Percentiles rank a stretch among this genome's conserved stretches.
phyloP scores from a whole-genome alignment of 2,113 vertebrate species.

The Bucco capensis region DNA sequence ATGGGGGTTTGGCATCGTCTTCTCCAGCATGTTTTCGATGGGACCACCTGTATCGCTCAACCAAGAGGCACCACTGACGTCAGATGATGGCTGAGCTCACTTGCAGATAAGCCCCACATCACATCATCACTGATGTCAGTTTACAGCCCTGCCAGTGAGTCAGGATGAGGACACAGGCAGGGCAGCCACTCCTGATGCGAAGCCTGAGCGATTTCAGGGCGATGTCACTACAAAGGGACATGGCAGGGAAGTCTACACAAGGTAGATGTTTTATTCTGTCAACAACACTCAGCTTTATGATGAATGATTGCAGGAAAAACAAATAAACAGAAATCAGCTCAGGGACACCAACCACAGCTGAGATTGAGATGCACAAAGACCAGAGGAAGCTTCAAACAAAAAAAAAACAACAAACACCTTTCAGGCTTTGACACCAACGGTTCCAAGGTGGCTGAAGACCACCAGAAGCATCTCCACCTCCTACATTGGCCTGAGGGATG shows the following conservation, averaged over 20 bases:
- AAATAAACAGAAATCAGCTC: neutral
- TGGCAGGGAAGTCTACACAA: neutral
- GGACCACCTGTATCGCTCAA: neutral
- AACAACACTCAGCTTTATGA: neutral
- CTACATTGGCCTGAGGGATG: rapidly evolving
- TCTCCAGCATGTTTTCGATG: rapidly evolving
- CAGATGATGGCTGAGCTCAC: neutral
- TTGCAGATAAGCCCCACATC: neutral
- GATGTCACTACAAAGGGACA: neutral
- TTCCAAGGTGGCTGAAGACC: neutral
- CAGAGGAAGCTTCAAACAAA: neutral
- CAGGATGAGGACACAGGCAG: neutral
- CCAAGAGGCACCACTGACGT: rapidly evolving
- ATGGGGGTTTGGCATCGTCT: rapidly evolving
- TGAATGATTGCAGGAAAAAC: neutral
- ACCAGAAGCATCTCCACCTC: neutral
- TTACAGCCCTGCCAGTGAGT: neutral
- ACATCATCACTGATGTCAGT: neutral
- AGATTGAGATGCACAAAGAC: neutral
- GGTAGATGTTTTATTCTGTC: neutral
- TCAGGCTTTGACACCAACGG: neutral
- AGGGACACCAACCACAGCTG: neutral
- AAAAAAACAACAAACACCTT: rapidly evolving
- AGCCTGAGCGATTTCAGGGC: neutral
- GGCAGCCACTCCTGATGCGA: rapidly evolving